A percentile compares a stretch with the other conserved stretches of the same genome.
Conservation (phyloP, 2,888 invertebrate species). For the Acleris emargana region DNA sequence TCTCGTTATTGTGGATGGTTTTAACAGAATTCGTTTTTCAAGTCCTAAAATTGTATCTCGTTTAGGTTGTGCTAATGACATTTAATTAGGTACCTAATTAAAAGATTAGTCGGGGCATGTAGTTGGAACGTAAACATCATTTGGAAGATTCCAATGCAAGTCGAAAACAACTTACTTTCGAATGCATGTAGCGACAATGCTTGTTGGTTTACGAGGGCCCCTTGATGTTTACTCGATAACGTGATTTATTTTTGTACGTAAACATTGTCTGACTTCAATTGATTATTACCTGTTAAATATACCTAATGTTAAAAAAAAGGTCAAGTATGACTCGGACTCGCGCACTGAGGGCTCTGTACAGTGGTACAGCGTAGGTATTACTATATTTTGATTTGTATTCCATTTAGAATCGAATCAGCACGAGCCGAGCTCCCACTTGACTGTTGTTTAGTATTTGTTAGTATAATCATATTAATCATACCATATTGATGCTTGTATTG, state of each 20-base stretch:
- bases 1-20: constrained; percentile 34
- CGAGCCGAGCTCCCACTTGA: no score
- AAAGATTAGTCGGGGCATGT: constrained; percentile 22
- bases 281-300: neutral
- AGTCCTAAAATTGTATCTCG: constrained; percentile 18
- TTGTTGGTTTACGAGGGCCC: neutral
- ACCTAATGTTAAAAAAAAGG: no score
- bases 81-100: constrained; percentile 21
- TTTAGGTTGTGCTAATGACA: constrained; percentile 19
- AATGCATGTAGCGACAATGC: constrained; percentile 14
- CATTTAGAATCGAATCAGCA: no score
- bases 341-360: no score
- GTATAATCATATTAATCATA: no score
- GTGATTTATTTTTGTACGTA: neutral
- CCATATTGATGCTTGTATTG: no score
- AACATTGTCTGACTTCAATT: neutral
- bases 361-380: no score
- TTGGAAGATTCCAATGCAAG: constrained; percentile 31
- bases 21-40: neutral
- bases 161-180: constrained; percentile 4
- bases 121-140: constrained; percentile 24
- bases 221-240: neutral
- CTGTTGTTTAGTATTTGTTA: no score
- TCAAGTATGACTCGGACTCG: no score
- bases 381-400: no score